Percentiles rank a stretch among this genome's conserved stretches.
These are phyloP conservation scores for Emydocephalus ijimae DNA, from an alignment of 2,113 vertebrate genomes.

Conservation along the genomic window DNA sequence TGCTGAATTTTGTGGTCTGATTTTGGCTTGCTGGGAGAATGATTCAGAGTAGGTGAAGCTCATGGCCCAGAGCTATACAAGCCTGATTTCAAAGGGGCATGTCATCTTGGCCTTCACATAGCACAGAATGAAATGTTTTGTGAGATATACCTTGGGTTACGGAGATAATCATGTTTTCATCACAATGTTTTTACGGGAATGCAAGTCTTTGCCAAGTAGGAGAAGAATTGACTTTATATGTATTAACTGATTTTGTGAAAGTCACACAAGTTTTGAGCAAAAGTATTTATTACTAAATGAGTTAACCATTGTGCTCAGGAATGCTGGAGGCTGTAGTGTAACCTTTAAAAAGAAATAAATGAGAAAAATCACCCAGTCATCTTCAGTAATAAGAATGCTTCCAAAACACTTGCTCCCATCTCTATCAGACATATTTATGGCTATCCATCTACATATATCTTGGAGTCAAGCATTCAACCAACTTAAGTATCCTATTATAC, in stretches of 20 bases:
- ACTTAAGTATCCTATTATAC: not conserved
- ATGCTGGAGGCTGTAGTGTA: not conserved
- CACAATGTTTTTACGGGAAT: not conserved
- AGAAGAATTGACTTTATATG: not conserved
- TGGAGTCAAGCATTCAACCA: not conserved
- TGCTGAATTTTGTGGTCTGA: not conserved
- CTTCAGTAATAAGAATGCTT: not conserved
- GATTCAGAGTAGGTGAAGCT: not conserved
- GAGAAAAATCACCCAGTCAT: not conserved
- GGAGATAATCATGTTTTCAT: rapidly evolving
- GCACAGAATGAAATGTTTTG: not conserved
- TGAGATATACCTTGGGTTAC: not conserved
- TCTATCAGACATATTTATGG: not conserved
- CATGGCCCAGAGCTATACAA: not conserved
- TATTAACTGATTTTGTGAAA: not conserved
- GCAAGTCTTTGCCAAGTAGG: not conserved
- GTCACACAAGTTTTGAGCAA: not conserved
- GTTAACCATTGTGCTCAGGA: not conserved
- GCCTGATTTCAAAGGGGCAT: not conserved
- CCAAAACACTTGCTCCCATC: not conserved
- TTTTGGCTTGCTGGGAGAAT: not conserved
- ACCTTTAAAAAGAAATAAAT: not conserved
- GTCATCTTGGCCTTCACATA: not conserved
- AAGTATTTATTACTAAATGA: not conserved
- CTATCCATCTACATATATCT: not conserved